Conservation (phyloP, 2,888 invertebrate genomes). For the Koerneria pararmatus region DNA sequence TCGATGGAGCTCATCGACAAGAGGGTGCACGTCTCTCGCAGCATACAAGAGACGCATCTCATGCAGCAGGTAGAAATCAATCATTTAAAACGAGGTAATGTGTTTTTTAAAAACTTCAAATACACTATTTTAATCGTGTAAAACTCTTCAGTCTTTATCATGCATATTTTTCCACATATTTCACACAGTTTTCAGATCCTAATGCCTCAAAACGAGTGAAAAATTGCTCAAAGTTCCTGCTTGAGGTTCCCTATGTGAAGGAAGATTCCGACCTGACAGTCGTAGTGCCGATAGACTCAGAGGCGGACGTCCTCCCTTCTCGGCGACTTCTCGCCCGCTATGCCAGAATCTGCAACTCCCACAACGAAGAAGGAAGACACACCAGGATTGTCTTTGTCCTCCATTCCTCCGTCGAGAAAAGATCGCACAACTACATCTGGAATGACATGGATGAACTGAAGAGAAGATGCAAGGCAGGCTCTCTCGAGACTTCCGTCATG, state of each 20-base stretch:
- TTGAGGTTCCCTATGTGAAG: conserved; percentile 82
- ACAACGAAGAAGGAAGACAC: conserved; percentile 41
- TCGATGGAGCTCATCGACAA: conserved; percentile 28
- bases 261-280: conserved; percentile 81
- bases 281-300: conserved; percentile 69
- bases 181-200: not conserved
- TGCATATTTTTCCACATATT: not conserved
- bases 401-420: conserved; percentile 38
- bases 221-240: conserved; percentile 5
- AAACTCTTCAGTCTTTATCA: conserved; percentile 2
- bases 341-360: conserved; percentile 72
- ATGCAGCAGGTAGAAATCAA: conserved; percentile 65
- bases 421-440: conserved; percentile 36
- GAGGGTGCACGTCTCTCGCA: conserved; percentile 76
- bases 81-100: too few relatives aligned
- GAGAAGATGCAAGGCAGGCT: conserved; percentile 45
- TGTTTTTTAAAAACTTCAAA: too few relatives aligned
- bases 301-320: conserved; percentile 63
- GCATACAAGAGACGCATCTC: conserved; percentile 81
- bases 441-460: conserved; percentile 55
- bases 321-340: conserved; percentile 73
- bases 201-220: not conserved
- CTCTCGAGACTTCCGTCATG: conserved; percentile 47
- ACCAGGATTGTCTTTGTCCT: conserved; percentile 50
- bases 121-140: conserved; percentile 3